Evolutionary conservation across 2,113 vertebrate species (phyloP), one percentile per base, ranked within the genome.

Genomic region (Myrmecophaga tridactyla): DNA sequence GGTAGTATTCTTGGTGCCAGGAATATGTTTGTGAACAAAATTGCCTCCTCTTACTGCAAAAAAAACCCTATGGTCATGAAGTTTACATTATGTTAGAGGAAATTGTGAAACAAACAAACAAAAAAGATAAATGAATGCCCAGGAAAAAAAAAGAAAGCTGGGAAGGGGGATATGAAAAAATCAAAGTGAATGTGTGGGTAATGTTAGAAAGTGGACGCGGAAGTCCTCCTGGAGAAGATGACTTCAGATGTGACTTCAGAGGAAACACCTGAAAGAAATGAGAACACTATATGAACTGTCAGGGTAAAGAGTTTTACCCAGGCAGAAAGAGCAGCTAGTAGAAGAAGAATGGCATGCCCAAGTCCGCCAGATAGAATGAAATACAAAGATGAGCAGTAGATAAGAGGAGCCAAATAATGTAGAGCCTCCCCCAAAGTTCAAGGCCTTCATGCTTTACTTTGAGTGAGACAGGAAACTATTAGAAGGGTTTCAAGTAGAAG

Each of bases 61-160:
- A 70, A 90, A 58, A 36, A 9, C 1, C 51, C 58, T 29, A 29
- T 21, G 31, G 4, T 46, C 77, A 90, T 3, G 14, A 21, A 60
- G 51, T 90, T 60, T 58, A 60, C 9, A 46, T 43, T 46, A 36
- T 20, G 29, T 17, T 36, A 70, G 36, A 69, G 39, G 36, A 90
- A 69, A 15, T 23, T 67, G 18, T 48, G 46, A 48, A 48, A 48
- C 46, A 48, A 48, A 65, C 8, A 65, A 43, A 60, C 21, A 34
- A 13, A 36, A 63, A 62, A 63, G 27, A 62, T 11, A 62, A 62
- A 43, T 46, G 31, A 88, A 36, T 65, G 60, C 41, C 65, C 31
- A 65, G 25, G 58, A 53, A 43, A 78, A 65, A 89, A 89, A 89
- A 67, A 51, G 53, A 89, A 89, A 83, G 21, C 21, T 46, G 62